Evolutionary conservation across 2,797 vertebrate genomes (phyloP), one percentile per base, ranked within the genome.

Genomic region (Hypotaenidia philippensis): DNA sequence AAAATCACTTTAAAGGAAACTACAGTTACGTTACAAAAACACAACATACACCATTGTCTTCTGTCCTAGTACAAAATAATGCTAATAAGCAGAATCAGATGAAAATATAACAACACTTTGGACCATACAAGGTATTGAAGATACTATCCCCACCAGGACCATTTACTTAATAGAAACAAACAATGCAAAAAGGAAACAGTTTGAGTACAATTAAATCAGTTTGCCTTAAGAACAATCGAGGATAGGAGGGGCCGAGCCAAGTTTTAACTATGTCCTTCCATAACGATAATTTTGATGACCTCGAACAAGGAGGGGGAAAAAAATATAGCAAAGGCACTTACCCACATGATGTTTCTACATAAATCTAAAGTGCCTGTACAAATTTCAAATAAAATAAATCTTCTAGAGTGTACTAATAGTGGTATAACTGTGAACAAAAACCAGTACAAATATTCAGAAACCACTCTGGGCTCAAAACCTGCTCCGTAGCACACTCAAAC

Each of bases 151-250:
- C 94, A 87, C 27, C 0, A 77, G 94, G 85, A 82, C 66, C 90
- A 89, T 82, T 90, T 66, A 90, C 90, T 90, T 90, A 90, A 94
- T 0, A 63, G 70, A 94, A 95, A 87, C 70, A 94, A 96, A 95
- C 90, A 97, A 94, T 56, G 77, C 76, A 94, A 71, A 95, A 94
- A 95, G 94, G 96, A 97, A 96, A 68, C 83, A 66, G 74, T 71
- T 74, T 56, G 59, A 96, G 93, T 74, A 89, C 71, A 95, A 93
- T 83, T 84, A 86, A 80, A 63, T n/a, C 2, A 2, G 86, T 90
- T 59, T 56, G 32, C 66, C 63, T 92, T 38, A 79, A 70, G 78
- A 97, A 95, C 91, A 96, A 89, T 85, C 69, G 69, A 77, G 71
- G 60, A 93, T 0, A 95, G 70, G 92, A 59, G 12, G 20, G 32